A percentile compares a stretch with the other conserved stretches of the same genome.
These are phyloP conservation scores for Percopsis omiscomaycus DNA, from an alignment of 2,797 vertebrate species.

Conservation along the genomic window DNA sequence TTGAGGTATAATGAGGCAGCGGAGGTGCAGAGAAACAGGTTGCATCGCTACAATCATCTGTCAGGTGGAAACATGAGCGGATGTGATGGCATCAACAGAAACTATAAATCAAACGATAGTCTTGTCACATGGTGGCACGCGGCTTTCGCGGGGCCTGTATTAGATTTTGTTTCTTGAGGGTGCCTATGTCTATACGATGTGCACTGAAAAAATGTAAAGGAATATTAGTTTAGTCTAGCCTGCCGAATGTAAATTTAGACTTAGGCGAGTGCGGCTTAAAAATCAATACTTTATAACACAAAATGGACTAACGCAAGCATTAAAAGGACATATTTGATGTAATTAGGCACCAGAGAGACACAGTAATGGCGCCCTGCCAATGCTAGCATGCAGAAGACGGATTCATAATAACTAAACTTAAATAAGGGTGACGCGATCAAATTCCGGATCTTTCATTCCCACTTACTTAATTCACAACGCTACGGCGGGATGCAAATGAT, in stretches of 20 bases:
- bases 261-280: too few species aligned
- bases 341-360: not conserved
- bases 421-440: slow-evolving; percentile 51
- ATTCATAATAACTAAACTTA: slow-evolving; percentile 10
- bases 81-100: slow-evolving; percentile 54
- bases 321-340: too few species aligned
- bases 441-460: slow-evolving; percentile 62
- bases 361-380: slow-evolving; percentile 32
- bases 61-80: slow-evolving; percentile 59
- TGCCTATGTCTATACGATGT: too few species aligned
- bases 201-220: too few species aligned
- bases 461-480: slow-evolving; percentile 60
- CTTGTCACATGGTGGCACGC: slow-evolving; percentile 41
- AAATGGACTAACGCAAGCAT: too few species aligned
- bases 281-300: too few species aligned
- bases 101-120: slow-evolving; percentile 47
- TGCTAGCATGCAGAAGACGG: too few species aligned
- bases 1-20: slow-evolving; percentile 59
- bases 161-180: slow-evolving; percentile 2
- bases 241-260: too few species aligned
- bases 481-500: slow-evolving; percentile 66
- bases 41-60: slow-evolving; percentile 60
- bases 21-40: slow-evolving; percentile 54
- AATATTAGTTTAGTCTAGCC: too few species aligned
- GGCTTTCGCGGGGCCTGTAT: slow-evolving; percentile 8